Evolutionary conservation across 2,888 invertebrate species (phyloP), one percentile per base, ranked within the genome.

Genomic region (Drosophila mayaguana): DNA sequence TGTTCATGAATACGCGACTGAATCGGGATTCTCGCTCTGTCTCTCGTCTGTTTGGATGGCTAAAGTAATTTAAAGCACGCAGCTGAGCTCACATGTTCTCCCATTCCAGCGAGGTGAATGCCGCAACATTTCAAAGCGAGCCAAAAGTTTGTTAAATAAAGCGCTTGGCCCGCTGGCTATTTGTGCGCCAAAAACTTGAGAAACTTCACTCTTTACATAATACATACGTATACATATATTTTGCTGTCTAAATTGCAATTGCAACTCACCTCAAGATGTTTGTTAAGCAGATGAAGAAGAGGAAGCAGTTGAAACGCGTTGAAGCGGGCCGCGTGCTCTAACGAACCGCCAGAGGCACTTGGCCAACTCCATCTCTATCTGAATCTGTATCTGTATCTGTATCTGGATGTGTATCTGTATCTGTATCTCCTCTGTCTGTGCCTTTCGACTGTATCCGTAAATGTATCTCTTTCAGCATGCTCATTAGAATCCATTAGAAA

Each of bases 401-500:
- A 7, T 4, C 46, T 48, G 48, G 9, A 12, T 32, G 6, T 40
- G n/a, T 16, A 12, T 34, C 22, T 50, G 16, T 16, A n/a, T n/a
- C 38, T 38, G 9, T 38, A 12, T 36, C 32, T 50, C 12, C 32
- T 50, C 12, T 16, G 11, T 3, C 53, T 54, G 50, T n/a, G 12
- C 14, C 34, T 36, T 3, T 12, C 38, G 16, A 8, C 46, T 54
- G 28, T 16, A 42, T 20, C 42, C 40, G 48, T n/a, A 34, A 48
- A 11, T 18, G 28, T 32, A n/a, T 20, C 64, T 65, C 63, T 72
- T 75, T 59, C 72, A 53, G 34, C 62, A 45, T 45, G 51, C 66
- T 86, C 73, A 86, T 84, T 80, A 84, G 78, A 87, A 84, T 87
- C 84, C 75, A 84, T 84, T 86, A 81, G 46, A 74, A 72, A 69